phyloP scores from a whole-genome alignment of 2,113 vertebrate genomes.

The Danionella cerebrum region DNA sequence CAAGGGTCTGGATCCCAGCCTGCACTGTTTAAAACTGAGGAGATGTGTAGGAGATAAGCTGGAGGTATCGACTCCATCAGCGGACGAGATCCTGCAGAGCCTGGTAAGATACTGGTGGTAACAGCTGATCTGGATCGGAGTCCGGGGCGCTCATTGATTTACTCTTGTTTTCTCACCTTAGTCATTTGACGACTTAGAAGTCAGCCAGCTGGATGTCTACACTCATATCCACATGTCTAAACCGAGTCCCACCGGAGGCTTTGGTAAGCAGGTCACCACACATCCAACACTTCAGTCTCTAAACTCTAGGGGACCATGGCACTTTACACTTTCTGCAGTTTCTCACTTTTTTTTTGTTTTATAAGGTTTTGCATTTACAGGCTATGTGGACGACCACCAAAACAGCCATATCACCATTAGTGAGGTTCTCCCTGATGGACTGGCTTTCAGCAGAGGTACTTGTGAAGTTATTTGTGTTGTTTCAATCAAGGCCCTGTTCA shows the following conservation, averaged over 20 bases:
- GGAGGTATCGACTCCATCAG: constrained; percentile 59
- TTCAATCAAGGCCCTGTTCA: no score
- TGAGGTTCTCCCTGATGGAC: constrained; percentile 73
- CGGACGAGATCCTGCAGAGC: constrained; percentile 61
- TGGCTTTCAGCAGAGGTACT: constrained; percentile 75
- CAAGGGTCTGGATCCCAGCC: constrained; percentile 69
- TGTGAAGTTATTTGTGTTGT: background rate
- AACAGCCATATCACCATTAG: constrained; percentile 72
- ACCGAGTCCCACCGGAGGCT: constrained; percentile 60
- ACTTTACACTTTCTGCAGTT: background rate
- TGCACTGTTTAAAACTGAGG: constrained; percentile 66
- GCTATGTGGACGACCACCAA: constrained; percentile 71
- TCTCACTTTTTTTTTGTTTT: constrained; percentile 4
- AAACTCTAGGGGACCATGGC: background rate
- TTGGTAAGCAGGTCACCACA: constrained; percentile 61
- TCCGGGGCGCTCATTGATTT: no score
- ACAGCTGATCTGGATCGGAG: no score
- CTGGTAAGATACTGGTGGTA: constrained; percentile 59
- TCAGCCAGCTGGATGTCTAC: constrained; percentile 64
- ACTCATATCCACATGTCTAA: constrained; percentile 68
- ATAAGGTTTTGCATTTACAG: constrained; percentile 83
- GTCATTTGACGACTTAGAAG: constrained; percentile 75
- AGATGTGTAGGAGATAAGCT: constrained; percentile 53
- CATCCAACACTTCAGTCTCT: background rate
- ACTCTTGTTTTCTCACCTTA: constrained; percentile 31